Conservation (phyloP, 2,888 invertebrate species). For the Cyclophora albipunctata region DNA sequence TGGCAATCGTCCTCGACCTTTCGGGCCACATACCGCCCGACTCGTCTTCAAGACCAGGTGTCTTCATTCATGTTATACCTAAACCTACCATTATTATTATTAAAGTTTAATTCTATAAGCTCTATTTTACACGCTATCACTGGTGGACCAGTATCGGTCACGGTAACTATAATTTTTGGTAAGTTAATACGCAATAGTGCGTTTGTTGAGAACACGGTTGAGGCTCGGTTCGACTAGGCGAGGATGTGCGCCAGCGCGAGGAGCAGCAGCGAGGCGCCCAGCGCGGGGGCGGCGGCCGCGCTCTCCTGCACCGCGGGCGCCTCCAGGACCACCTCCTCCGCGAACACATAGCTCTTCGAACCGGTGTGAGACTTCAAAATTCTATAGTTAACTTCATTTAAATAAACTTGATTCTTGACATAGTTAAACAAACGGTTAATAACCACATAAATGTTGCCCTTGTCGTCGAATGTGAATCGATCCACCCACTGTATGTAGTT, state of each 20-base stretch:
- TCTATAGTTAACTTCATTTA: conserved; percentile 79
- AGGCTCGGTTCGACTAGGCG: conserved; percentile 40
- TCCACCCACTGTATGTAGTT: conserved; percentile 84
- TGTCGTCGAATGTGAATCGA: conserved; percentile 80
- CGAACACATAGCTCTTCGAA: conserved; percentile 79
- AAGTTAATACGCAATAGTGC: conserved; percentile 55
- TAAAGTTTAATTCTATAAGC: conserved; percentile 40
- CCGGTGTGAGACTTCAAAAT: conserved; percentile 77
- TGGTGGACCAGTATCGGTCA: conserved; percentile 54
- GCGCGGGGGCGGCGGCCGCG: conserved; percentile 39
- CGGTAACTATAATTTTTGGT: conserved; percentile 74
- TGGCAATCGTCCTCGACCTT: conserved; percentile 65
- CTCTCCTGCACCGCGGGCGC: conserved; percentile 29
- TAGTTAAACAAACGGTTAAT: conserved; percentile 82
- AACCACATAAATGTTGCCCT: conserved; percentile 79
- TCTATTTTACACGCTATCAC: conserved; percentile 67
- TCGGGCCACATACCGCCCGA: conserved; percentile 34
- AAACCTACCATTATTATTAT: conserved; percentile 18
- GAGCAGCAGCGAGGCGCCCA: conserved; percentile 43
- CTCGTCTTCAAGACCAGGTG: conserved; percentile 54
- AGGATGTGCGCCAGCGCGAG: conserved; percentile 52
- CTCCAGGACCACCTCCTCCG: conserved; percentile 40
- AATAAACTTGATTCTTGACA: conserved; percentile 75
- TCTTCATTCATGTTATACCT: conserved; percentile 13
- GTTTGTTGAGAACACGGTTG: conserved; percentile 36